Evolutionary conservation across 2,888 invertebrate species (phyloP), one percentile per base, ranked within the genome.

Genomic region (Caenorhabditis plicata): DNA sequence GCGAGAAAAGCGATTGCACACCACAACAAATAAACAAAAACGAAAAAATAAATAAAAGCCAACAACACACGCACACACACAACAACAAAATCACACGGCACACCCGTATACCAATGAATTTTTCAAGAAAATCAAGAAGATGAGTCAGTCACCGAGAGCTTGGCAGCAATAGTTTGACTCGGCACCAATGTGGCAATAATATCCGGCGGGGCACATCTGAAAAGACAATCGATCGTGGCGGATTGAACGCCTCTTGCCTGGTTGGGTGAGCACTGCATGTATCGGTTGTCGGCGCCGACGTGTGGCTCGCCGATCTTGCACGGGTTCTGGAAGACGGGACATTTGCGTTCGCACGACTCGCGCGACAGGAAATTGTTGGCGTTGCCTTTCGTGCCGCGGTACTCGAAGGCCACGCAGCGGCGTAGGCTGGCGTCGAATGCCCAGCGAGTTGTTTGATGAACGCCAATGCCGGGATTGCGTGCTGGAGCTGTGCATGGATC

Each of bases 111-210:
- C n/a, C n/a, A n/a, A n/a, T n/a, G n/a, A 19, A 39, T 17, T 15
- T 33, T 33, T 7, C 17, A 33, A 33, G n/a, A n/a, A n/a, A n/a
- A n/a, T n/a, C n/a, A n/a, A n/a, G 9, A 5, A 33, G 23, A 33
- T 13, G 25, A 13, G 17, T 35, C 38, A 38, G 26, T 23, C 48
- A 75, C 75, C 73, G 19, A 71, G 53, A 42, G 64, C 66, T 23
- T 73, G 68, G 60, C 75, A 75, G 57, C 75, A 75, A 35, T 71
- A 71, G 33, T 72, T 74, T 36, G 64, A 50, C 25, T 68, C 69
- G 7, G 55, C 50, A 19, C 78, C 78, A 22, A 78, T 66, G 45
- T 78, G 77, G 54, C 78, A 78, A 49, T 75, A 78, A 49, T 74
- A 65, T 5, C 55, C 64, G 4, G 54, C 52, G 1, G 77, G 77